Base-by-base conservation (phyloP, 2,888 invertebrate species). In the Heterodera filipjevi region DNA sequence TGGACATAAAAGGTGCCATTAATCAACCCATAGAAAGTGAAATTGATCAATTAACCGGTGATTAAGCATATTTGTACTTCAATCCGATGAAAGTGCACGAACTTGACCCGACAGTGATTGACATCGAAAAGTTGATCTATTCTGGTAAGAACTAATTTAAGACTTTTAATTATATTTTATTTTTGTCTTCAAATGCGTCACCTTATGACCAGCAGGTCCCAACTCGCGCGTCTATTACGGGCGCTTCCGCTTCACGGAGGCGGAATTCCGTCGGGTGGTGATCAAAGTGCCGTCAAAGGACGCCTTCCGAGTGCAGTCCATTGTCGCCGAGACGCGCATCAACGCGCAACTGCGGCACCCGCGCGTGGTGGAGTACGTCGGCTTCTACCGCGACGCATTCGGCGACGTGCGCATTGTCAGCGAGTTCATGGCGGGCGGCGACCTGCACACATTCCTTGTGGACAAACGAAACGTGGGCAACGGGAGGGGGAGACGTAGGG, bases 361-460 rank as follows among this genome's bases (percentile, higher is more conserved):
- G 46, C 84, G 84, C 49, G 83, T 83, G 49, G 85, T 83, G 10
- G 77, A 76, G 39, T 83, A 75, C 64, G 71, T 83, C 53, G 84
- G 85, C 35, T 71, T 80, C 59, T 79, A 77, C 77, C 59, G 59
- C 35, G 78, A 79, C 66, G 53, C 82, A 8, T 72, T 83, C 53
- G 53, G 39, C 66, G 64, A 66, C n/a, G 72, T 81, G 0, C 86
- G 91, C 80, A 90, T 92, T 30, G 89, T 92, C 46, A 89, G 91
- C 75, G 91, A 91, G 19, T 92, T 89, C 85, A 91, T 92, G 91
- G 87, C 87, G 70, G 90, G 91, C 83, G 92, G 92, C 6, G 91
- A 91, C 81, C 78, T 89, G 72, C 82, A 82, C 68, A 79, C 76
- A 6, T 88, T 84, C 72, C 80, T 89, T 12, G 33, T 77, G 35